Evolutionary conservation across 2,113 vertebrate species (phyloP), one percentile per base, ranked within the genome.

Genomic region (Meles meles): DNA sequence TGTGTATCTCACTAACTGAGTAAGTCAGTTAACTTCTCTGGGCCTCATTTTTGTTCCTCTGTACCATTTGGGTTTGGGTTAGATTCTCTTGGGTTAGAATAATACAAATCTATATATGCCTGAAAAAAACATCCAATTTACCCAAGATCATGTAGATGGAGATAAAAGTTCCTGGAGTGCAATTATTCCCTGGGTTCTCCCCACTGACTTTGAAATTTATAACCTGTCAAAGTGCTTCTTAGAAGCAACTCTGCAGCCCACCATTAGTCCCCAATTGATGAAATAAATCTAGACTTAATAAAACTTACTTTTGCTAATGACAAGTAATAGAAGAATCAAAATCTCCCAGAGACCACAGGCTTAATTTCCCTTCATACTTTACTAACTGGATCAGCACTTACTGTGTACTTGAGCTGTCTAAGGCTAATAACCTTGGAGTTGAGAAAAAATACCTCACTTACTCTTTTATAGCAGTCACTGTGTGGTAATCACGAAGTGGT

Each of bases 401-500:
- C 44, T 93, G 44, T 85, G 18, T 77, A 94, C 85, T 93, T 94
- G 61, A 91, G 77, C 47, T 88, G 34, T 85, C 79, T 93, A 89
- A 89, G 55, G 55, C 74, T 97, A 93, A 96, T 94, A 97, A 96
- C 47, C 57, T 72, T 72, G 25, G 80, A 88, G 52, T 69, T 65
- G 34, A 94, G 84, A 31, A 39, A 71, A 94, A 81, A 69, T 12
- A 67, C 21, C 42, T 87, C 71, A 71, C 79, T 95, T 85, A 88
- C 59, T 96, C 39, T 86, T 98, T 97, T 96, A 95, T 15, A 86
- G 91, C 17, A 96, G 82, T 89, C 79, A 96, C 47, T 97, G 67
- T 96, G 89, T 96, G 91, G 95, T 96, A 97, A 97, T 93, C 88
- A 91, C 61, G 67, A 86, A 95, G 88, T 91, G 12, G 44, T 97